phyloP scores from a whole-genome alignment of 92 coral and sea anemone genomes.

The Phenganax marumi region DNA sequence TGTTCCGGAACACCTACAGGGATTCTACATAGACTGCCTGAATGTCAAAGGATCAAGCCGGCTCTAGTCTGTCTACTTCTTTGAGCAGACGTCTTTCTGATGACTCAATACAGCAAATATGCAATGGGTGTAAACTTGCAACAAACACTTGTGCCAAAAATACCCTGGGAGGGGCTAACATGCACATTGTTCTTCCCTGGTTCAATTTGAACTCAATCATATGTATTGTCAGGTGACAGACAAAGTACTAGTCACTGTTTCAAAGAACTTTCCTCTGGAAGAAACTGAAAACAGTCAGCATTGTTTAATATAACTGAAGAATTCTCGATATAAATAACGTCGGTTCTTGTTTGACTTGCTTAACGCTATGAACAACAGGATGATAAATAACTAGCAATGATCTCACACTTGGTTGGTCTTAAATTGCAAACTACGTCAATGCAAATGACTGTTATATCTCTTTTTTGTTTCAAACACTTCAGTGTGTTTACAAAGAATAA shows the following conservation, averaged over 20 bases:
- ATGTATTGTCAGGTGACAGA: slow-evolving; percentile 13
- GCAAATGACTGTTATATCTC: neutral
- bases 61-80: neutral
- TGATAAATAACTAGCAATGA: slow-evolving; percentile 7
- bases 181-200: neutral
- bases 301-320: no score
- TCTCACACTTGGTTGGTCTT: slow-evolving; percentile 20
- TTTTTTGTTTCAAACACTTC: slow-evolving; percentile 4
- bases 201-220: slow-evolving; percentile 15
- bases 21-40: neutral
- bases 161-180: slow-evolving; percentile 4
- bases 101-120: slow-evolving; percentile 11
- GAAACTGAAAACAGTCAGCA: no score
- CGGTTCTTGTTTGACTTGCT: slow-evolving; percentile 1
- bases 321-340: neutral
- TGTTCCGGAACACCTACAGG: neutral
- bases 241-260: neutral
- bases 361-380: neutral
- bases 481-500: neutral
- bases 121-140: neutral
- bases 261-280: neutral
- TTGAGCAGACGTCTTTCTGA: neutral
- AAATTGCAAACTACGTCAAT: slow-evolving; percentile 21
- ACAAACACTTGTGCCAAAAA: slow-evolving; percentile 14
- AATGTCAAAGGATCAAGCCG: slow-evolving; percentile 2